Evolutionary conservation across 2,797 vertebrate species (phyloP).

Genomic region (Serranus cabrilla): DNA sequence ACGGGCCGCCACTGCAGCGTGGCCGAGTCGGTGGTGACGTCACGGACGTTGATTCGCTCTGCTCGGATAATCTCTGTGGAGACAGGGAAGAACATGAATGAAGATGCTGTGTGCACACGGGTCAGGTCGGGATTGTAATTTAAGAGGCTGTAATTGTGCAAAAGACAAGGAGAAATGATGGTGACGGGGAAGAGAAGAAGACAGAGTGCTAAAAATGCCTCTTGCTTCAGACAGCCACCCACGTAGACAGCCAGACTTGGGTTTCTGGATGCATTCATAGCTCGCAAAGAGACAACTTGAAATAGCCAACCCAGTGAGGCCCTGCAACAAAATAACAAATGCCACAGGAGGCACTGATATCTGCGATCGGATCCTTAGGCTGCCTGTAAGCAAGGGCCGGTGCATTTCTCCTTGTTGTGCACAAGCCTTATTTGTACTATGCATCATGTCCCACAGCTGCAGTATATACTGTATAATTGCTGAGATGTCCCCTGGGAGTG

Average conservation of each 20-base stretch:
- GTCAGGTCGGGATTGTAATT: constrained; percentile 1
- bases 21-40: constrained; percentile 89
- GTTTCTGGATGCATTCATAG: constrained; percentile 57
- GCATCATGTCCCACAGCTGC: constrained; percentile 48
- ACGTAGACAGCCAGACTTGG: constrained; percentile 56
- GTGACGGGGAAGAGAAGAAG: constrained; percentile 26
- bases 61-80: constrained; percentile 89
- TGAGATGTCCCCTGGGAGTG: constrained; percentile 43
- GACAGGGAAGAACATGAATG: background rate
- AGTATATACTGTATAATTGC: constrained; percentile 32
- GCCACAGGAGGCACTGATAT: constrained; percentile 50
- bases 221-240: constrained; percentile 57
- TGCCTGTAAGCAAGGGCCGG: constrained; percentile 1
- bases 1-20: constrained; percentile 90
- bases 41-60: constrained; percentile 86
- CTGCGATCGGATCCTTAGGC: constrained; percentile 39
- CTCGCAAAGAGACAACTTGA: constrained; percentile 67
- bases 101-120: background rate
- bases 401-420: constrained; percentile 31
- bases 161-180: constrained; percentile 1
- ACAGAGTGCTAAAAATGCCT: constrained; percentile 57
- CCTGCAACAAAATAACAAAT: constrained; percentile 62
- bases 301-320: constrained; percentile 73
- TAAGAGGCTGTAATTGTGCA: constrained; percentile 13
- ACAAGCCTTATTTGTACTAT: constrained; percentile 52